Evolutionary conservation across 2,888 invertebrate species (phyloP).

Genomic region (Heliothis peltigera): DNA sequence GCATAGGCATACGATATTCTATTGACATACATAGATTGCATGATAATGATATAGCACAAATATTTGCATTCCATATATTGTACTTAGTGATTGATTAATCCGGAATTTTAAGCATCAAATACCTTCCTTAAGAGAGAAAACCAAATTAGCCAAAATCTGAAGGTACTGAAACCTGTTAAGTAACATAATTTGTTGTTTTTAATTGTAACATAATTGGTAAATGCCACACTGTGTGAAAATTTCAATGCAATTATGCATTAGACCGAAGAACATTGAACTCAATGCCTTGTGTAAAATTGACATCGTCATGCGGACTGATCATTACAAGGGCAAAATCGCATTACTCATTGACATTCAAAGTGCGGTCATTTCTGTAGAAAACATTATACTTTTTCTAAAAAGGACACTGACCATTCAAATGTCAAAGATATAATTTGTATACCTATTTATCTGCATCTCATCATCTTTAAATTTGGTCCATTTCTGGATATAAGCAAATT

Average conservation of each 20-base stretch:
- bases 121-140: too few species aligned
- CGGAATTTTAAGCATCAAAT: too few species aligned
- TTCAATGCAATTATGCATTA: not conserved
- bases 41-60: constrained; percentile 58
- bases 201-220: too few species aligned
- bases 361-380: not conserved
- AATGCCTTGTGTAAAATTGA: not conserved
- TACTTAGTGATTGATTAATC: constrained; percentile 6
- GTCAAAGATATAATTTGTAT: not conserved
- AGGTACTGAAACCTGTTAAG: not conserved
- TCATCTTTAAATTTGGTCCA: not conserved
- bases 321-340: constrained; percentile 9
- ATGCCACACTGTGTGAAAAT: not conserved
- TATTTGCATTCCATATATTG: constrained; percentile 60
- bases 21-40: constrained; percentile 65
- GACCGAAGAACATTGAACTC: not conserved
- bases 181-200: too few species aligned
- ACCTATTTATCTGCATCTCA: too few species aligned
- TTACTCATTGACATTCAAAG: not conserved
- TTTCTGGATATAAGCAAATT: not conserved
- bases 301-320: not conserved
- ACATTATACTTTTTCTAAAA: too few species aligned
- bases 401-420: not conserved
- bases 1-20: constrained; percentile 68
- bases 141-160: not conserved